phyloP scores from a whole-genome alignment of 2,888 invertebrate genomes.

The Thalpophila matura region DNA sequence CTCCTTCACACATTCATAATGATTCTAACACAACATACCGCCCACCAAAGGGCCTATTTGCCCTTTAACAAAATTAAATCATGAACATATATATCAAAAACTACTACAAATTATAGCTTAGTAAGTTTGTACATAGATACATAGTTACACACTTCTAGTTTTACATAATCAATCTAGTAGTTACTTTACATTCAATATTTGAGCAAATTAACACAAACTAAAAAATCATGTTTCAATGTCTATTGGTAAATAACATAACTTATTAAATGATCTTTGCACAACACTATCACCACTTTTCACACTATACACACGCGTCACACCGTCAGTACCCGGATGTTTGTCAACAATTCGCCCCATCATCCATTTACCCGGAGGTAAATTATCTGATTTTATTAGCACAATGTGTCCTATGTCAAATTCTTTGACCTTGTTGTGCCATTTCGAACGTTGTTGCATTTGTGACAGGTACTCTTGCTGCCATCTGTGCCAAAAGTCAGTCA shows the following conservation, averaged over 20 bases:
- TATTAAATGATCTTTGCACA: conserved; percentile 43
- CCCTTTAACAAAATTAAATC: neutral
- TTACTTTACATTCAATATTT: neutral
- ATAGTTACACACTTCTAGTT: too few species aligned
- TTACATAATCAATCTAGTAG: neutral
- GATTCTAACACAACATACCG: neutral
- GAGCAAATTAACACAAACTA: neutral
- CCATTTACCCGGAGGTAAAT: conserved; percentile 57
- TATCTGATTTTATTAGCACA: conserved; percentile 56
- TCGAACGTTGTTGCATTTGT: conserved; percentile 52
- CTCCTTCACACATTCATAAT: neutral
- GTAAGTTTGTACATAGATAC: too few species aligned
- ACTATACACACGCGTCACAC: conserved; percentile 54
- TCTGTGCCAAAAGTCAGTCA: conserved; percentile 56
- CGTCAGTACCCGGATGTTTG: conserved; percentile 55
- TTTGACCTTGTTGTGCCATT: conserved; percentile 43
- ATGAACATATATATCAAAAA: neutral
- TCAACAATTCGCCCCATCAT: conserved; percentile 50
- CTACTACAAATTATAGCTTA: too few species aligned
- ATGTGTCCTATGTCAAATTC: conserved; percentile 57
- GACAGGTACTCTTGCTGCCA: conserved; percentile 56
- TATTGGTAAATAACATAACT: conserved; percentile 51
- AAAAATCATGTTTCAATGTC: neutral
- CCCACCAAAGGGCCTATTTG: conserved; percentile 1
- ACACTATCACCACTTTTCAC: conserved; percentile 45